phyloP scores from a whole-genome alignment of 1,140 invertebrate genomes.

The Subanguina moxae region DNA sequence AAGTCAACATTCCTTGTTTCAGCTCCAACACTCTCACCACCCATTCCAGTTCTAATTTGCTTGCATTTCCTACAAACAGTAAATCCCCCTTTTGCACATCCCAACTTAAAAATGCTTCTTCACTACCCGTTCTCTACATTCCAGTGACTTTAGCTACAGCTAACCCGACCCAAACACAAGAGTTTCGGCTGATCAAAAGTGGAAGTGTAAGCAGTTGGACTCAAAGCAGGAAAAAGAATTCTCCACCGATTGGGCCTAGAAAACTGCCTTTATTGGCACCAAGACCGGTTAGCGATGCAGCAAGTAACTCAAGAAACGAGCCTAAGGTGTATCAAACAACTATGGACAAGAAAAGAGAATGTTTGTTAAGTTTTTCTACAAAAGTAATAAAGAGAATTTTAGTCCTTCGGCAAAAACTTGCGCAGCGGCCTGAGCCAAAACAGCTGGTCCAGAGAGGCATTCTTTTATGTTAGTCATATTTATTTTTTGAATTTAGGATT shows the following conservation, averaged over 20 bases:
- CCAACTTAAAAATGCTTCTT: no score
- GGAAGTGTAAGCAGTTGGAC: no score
- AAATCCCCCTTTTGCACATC: no score
- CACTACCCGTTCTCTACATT: no score
- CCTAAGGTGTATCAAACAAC: not conserved
- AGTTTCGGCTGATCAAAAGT: no score
- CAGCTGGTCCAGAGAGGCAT: constrained; percentile 3
- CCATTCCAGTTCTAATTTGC: no score
- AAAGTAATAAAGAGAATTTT: not conserved
- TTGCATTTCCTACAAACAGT: no score
- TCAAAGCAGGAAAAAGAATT: not conserved
- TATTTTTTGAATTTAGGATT: no score
- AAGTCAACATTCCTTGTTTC: no score
- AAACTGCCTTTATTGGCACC: not conserved
- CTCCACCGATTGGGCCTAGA: not conserved
- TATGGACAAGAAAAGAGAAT: constrained; percentile 1
- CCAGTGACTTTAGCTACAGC: no score
- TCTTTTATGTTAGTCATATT: not conserved
- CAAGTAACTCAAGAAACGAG: not conserved
- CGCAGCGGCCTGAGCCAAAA: not conserved
- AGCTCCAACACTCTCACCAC: no score
- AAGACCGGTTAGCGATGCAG: not conserved
- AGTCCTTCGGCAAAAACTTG: not conserved
- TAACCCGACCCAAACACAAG: no score
- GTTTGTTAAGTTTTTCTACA: not conserved